Evolutionary conservation across 2,113 vertebrate species (phyloP), one percentile per base, ranked within the genome.

Genomic region (Parus major): DNA sequence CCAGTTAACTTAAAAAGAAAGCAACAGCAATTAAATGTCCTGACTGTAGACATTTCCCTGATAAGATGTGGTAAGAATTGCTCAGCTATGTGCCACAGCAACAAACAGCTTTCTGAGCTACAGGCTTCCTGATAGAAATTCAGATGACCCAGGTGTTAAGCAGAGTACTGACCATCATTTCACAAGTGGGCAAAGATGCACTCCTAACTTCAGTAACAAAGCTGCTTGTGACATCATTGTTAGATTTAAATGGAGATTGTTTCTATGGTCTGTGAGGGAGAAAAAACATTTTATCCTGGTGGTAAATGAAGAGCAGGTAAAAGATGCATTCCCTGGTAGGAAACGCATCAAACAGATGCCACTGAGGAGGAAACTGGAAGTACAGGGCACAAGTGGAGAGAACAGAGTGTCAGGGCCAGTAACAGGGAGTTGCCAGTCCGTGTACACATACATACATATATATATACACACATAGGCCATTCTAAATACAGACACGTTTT

Each of bases 1-100:
- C 73, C 66, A 81, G 39, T 59, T 63, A 73, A 65, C 55, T 79
- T 31, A 5, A 80, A 86, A 91, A 88, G 78, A 86, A 88, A 59
- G 44, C 25, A 88, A 57, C 44, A 72, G 29, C 20, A 66, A 15
- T 41, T 55, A 85, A 88, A 80, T 71, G 19, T 55, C 70, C 9
- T 4, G 60, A 28, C 22, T 75, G 33, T 65, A 82, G 65, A 35
- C 80, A 93, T 85, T 95, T 77, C 47, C 39, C 63, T 93, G 75
- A 42, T 66, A 93, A 87, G 44, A 70, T 49, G 20, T 36, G 33
- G 15, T 59, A 15, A 73, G 44, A 66, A 77, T 82, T 66, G 17
- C 50, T 93, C 59, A 73, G 78, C n/a, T 13, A 15, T 70, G 35
- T 61, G 49, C 57, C 82, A 78, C 4, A 3, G n/a, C 22, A 82